phyloP scores from a whole-genome alignment of 2,797 vertebrate species.

The Anabacerthia variegaticeps region DNA sequence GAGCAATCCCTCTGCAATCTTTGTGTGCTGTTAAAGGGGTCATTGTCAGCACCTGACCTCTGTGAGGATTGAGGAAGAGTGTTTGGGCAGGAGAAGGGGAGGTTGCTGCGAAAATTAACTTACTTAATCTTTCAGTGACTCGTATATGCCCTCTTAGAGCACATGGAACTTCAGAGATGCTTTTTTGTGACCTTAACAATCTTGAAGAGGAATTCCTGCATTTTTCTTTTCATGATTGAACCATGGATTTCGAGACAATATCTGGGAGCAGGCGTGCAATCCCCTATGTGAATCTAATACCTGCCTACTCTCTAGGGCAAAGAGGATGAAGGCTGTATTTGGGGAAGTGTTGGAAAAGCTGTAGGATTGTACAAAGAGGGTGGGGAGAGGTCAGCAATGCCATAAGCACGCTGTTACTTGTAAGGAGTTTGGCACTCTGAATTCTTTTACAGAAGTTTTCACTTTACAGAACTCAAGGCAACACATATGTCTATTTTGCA shows the following conservation, averaged over 20 bases:
- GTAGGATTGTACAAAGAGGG: background rate
- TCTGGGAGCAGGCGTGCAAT: background rate
- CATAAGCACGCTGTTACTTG: fast-evolving
- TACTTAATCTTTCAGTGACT: background rate
- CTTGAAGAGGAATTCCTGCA: background rate
- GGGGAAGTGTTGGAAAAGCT: background rate
- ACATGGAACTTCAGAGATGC: background rate
- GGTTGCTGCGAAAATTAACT: background rate
- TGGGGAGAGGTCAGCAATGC: background rate
- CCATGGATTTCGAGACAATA: background rate
- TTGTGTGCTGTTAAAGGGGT: background rate
- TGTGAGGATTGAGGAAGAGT: background rate
- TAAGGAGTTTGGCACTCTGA: background rate
- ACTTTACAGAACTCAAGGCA: background rate
- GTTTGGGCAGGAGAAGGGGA: background rate
- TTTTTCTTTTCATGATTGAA: background rate
- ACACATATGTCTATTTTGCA: background rate
- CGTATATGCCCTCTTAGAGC: background rate
- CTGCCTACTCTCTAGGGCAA: background rate
- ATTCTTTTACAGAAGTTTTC: background rate
- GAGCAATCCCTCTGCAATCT: background rate
- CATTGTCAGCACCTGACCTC: background rate
- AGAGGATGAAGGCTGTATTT: background rate
- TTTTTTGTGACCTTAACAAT: background rate
- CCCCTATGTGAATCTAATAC: background rate